Base-by-base conservation (phyloP, 1,140 invertebrate genomes). In the Eupeodes corollae region DNA sequence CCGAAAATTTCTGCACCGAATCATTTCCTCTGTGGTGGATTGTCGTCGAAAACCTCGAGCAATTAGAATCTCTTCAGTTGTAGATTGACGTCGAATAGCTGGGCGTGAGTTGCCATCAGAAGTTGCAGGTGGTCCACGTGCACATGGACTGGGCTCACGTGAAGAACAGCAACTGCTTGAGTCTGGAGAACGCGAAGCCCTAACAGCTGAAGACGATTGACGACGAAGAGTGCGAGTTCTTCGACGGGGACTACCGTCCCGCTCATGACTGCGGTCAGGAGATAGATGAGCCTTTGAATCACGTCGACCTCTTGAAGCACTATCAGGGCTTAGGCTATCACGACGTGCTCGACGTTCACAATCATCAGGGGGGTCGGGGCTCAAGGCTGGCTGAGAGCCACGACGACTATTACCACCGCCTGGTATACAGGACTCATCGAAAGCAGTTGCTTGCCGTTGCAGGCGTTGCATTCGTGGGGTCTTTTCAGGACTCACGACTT, bases 1-100 rank as follows among this genome's bases (percentile, higher is more conserved):
- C 18, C 86, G 75, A 63, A 89, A 91, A 64, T 92, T 92, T 33
- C 89, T 73, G 61, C 88, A 91, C 6, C 88, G 73, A 39, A 91
- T 91, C 83, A 90, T 91, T 63, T 93, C 89, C 57, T 93, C 89
- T 0, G 87, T 91, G 2, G 89, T 91, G 2, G 85, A 88, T 58
- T 93, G 88, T 31, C 88, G 75, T 1, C 89, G 77, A 68, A 93
- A 93, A 26, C 89, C 89, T 35, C 87, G 75, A 1, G 88, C 86
- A 55, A 91, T 91, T 13, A 93, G 70, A 54, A 93, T 93, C 68
- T 93, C 89, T 66, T 91, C 87, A 1, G 88, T 91, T 1, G 88
- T 91, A 9, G 88, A 91, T 71, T 91, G 89, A 53, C 88, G 72
- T 52, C 88, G 72, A 18, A 89, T 86, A 41, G 80, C 77, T 11